Evolutionary conservation across 2,888 invertebrate species (phyloP).

Genomic region (Colostygia pectinataria): DNA sequence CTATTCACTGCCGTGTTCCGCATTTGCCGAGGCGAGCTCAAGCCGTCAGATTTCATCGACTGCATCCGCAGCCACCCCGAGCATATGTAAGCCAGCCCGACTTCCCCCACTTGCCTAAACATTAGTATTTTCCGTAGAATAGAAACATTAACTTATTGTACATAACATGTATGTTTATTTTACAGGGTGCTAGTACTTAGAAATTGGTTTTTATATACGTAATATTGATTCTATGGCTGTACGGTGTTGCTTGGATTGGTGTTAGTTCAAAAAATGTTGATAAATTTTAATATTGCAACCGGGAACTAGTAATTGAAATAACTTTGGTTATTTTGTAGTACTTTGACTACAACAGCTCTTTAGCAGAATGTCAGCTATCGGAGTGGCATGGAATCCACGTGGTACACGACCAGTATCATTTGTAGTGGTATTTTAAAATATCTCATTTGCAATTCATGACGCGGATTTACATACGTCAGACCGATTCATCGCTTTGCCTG

Average conservation of each 20-base stretch:
- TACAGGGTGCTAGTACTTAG: conserved; percentile 76
- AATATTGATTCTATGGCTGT: conserved; percentile 53
- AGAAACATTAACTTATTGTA: conserved; percentile 57
- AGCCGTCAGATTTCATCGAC: conserved; percentile 92
- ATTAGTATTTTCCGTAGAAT: conserved; percentile 45
- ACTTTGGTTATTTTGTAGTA: no score
- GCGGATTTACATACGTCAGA: no score
- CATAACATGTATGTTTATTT: conserved; percentile 65
- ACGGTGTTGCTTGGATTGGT: conserved; percentile 20
- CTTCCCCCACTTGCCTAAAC: conserved; percentile 45
- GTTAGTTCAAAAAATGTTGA: conserved; percentile 3
- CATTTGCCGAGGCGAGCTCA: conserved; percentile 93
- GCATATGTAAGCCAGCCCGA: conserved; percentile 90
- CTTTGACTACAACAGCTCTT: no score
- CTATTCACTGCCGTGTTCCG: conserved; percentile 97
- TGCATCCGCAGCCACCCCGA: conserved; percentile 97
- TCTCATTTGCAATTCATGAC: no score
- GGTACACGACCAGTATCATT: no score
- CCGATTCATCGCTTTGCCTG: no score
- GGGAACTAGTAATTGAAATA: no score
- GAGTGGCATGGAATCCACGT: no score
- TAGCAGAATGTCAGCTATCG: no score
- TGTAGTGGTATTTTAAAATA: no score
- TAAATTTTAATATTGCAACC: background rate
- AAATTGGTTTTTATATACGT: conserved; percentile 46